phyloP scores from a whole-genome alignment of 2,888 invertebrate species.

The Apamea monoglypha region DNA sequence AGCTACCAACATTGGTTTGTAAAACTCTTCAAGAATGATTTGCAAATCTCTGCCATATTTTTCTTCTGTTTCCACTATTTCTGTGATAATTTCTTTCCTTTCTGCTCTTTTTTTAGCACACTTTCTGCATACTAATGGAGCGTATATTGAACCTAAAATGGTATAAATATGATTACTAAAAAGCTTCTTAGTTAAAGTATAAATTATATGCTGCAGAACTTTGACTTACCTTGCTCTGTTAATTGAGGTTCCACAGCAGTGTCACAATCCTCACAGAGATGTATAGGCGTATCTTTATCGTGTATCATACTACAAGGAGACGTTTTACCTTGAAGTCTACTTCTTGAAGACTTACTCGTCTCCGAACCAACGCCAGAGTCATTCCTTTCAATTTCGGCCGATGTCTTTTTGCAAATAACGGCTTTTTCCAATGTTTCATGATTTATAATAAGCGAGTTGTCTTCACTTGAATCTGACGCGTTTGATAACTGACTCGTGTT shows the following conservation, averaged over 20 bases:
- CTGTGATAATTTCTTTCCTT: slow-evolving; percentile 97
- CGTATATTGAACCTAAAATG: slow-evolving; percentile 92
- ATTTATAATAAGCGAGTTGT: slow-evolving; percentile 93
- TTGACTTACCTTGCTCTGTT: slow-evolving; percentile 91
- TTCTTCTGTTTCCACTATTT: slow-evolving; percentile 98
- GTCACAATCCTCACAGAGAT: slow-evolving; percentile 96
- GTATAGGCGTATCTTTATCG: slow-evolving; percentile 91
- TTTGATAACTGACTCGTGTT: slow-evolving; percentile 94
- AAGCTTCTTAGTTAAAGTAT: not conserved
- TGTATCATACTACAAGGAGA: slow-evolving; percentile 85
- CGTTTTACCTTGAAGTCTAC: slow-evolving; percentile 92
- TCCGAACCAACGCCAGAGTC: slow-evolving; percentile 98
- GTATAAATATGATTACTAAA: not conserved
- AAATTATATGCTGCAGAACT: not conserved
- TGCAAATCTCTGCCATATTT: slow-evolving; percentile 98
- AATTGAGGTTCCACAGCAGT: slow-evolving; percentile 94
- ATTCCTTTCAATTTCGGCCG: slow-evolving; percentile 96
- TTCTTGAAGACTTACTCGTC: slow-evolving; percentile 96
- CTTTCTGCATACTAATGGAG: slow-evolving; percentile 95
- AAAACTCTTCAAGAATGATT: slow-evolving; percentile 98
- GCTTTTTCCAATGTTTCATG: slow-evolving; percentile 90
- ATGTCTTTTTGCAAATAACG: slow-evolving; percentile 89
- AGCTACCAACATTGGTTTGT: slow-evolving; percentile 97
- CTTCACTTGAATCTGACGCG: slow-evolving; percentile 96
- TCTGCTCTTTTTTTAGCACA: slow-evolving; percentile 97